These are phyloP conservation scores for Thermophis baileyi DNA, from an alignment of 2,113 vertebrate genomes.

Conservation along the genomic window DNA sequence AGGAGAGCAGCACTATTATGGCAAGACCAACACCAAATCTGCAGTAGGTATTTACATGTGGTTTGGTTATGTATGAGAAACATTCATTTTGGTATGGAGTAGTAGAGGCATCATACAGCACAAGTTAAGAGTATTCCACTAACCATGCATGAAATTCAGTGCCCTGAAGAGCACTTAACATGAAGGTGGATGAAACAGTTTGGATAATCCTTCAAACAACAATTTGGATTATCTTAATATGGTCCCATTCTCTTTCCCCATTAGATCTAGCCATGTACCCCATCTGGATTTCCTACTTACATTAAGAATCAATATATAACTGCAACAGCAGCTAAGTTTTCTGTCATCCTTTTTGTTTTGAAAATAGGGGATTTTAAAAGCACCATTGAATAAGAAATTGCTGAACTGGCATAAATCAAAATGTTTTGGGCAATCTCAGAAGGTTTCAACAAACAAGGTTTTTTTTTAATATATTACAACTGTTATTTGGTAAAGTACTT, in stretches of 20 bases:
- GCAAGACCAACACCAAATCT: conserved; percentile 91
- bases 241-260: background rate
- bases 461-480: background rate
- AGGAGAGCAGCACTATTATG: conserved; percentile 80
- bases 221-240: background rate
- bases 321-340: background rate
- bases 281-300: background rate
- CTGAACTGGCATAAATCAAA: background rate
- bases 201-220: background rate
- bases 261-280: background rate
- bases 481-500: background rate
- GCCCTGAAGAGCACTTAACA: background rate
- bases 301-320: background rate
- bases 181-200: background rate
- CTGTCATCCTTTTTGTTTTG: background rate
- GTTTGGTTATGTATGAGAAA: background rate
- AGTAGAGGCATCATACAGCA: background rate
- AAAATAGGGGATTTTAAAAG: background rate
- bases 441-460: background rate
- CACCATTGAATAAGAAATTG: background rate
- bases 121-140: background rate
- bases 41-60: conserved; percentile 44
- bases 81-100: background rate
- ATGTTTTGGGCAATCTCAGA: background rate
- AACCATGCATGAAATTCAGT: background rate